Evolutionary conservation across 1,140 invertebrate genomes (phyloP).

Genomic region (Stegodyphus dumicola): DNA sequence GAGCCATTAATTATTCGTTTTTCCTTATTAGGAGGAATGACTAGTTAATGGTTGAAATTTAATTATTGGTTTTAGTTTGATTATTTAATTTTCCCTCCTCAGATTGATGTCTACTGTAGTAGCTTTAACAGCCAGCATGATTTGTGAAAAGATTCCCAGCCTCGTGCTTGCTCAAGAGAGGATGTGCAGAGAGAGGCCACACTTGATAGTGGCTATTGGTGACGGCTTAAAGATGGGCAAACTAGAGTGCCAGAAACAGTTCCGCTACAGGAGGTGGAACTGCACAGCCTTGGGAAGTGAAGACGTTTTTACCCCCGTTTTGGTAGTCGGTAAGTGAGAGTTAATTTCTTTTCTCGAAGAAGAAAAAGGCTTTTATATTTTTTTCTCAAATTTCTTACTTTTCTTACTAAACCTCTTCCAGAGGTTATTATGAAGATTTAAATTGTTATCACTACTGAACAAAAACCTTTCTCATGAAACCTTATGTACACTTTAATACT

Average conservation of each 20-base stretch:
- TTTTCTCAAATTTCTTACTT: no score
- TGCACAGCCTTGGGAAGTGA: constrained; percentile 75
- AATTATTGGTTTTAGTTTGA: no score
- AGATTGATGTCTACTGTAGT: constrained; percentile 41
- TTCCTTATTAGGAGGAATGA: no score
- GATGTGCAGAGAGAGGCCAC: constrained; percentile 71
- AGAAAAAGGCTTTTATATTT: no score
- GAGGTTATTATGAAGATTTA: not conserved
- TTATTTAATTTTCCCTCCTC: not conserved
- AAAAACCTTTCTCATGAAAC: no score
- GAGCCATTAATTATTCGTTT: no score
- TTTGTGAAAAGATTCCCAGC: constrained; percentile 66
- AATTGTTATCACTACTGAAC: not conserved
- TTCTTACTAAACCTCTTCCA: not conserved
- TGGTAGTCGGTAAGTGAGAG: constrained; percentile 71
- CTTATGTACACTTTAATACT: no score
- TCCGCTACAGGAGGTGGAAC: constrained; percentile 89
- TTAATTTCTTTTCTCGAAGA: not conserved
- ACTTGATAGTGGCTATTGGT: constrained; percentile 71
- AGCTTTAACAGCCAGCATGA: constrained; percentile 65
- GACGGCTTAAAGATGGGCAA: constrained; percentile 71
- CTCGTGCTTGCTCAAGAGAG: constrained; percentile 70
- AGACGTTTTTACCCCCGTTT: constrained; percentile 71
- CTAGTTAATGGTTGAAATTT: no score
- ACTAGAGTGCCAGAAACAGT: constrained; percentile 86